phyloP scores from a whole-genome alignment of 2,797 vertebrate species.

The Megalops cyprinoides region DNA sequence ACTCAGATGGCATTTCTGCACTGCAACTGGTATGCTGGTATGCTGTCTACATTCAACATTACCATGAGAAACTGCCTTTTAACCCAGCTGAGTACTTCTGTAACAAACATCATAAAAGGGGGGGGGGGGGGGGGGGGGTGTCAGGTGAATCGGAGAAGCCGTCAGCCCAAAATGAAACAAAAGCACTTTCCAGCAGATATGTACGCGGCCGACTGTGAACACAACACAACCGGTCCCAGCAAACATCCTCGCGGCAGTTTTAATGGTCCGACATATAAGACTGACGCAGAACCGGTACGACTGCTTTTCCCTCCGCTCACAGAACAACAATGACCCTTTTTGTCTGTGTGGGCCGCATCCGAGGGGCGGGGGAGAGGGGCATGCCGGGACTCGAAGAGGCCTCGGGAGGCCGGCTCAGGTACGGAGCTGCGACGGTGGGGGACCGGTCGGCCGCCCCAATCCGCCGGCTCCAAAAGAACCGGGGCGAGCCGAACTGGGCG shows the following conservation, averaged over 20 bases:
- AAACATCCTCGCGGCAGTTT: background rate
- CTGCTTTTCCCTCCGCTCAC: background rate
- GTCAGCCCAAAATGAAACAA: too few species aligned
- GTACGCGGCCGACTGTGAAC: background rate
- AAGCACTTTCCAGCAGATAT: background rate
- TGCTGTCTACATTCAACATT: too few species aligned
- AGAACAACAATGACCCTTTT: constrained; percentile 5
- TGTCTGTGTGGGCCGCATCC: background rate
- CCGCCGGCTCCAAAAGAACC: background rate
- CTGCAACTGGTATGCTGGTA: too few species aligned
- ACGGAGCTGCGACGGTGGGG: background rate
- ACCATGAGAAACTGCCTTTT: too few species aligned
- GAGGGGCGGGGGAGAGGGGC: background rate
- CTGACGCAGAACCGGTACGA: constrained; percentile 5
- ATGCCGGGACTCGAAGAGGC: background rate
- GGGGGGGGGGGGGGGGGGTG: too few species aligned
- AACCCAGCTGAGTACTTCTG: too few species aligned
- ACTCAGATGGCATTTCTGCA: too few species aligned
- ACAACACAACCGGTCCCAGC: background rate
- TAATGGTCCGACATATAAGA: background rate
- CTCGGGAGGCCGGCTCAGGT: background rate
- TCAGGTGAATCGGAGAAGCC: too few species aligned
- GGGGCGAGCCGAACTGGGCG: background rate
- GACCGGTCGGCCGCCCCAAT: too few species aligned
- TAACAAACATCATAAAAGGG: too few species aligned